Base-by-base conservation (phyloP, 2,797 vertebrate species). In the Hipposideros larvatus region DNA sequence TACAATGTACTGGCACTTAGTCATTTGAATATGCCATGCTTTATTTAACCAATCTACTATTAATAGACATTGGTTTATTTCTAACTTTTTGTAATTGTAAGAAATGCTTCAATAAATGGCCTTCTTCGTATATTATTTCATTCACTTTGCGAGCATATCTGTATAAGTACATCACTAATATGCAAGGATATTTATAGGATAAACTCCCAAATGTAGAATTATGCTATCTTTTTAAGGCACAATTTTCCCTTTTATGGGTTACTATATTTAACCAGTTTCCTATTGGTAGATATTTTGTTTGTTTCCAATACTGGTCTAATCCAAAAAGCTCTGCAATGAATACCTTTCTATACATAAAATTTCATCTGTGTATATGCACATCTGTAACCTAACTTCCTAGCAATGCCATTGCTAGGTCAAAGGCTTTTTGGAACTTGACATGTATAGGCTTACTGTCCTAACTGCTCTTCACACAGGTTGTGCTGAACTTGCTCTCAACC, bases 1-100 rank as follows among this genome's bases (percentile, higher is more conserved):
- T 70, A 61, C 8, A 87, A 61, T 83, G 22, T 13, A 63, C 75
- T 88, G 13, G 53, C 24, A 55, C 46, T 43, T 85, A 41, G 57
- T 87, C 31, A 87, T 46, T 87, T 92, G 19, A 63, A 78, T 21
- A 4, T 65, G 16, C 21, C 16, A 63, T 46, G 57, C 31, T 87
- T 79, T 41, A 88, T 59, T 87, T 90, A 88, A 34, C 51, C 43
- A 65, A 10, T 65, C 78, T 90, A 41, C 53, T 34, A 61, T 77
- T 83, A 85, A 87, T 51, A 34, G 43, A 59, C 21, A 84, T 79
- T 90, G 57, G 22, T 18, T 83, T 92, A 77, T 93, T 85, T 89
- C 59, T 94, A 78, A 74, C 37, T 37, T 78, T 78, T 87, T 26
- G 10, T 26, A 94, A 28, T 85, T 73, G 41, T 0, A 65, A 84